Evolutionary conservation across 2,113 vertebrate species (phyloP).

Genomic region (Porphyrio hochstetteri): DNA sequence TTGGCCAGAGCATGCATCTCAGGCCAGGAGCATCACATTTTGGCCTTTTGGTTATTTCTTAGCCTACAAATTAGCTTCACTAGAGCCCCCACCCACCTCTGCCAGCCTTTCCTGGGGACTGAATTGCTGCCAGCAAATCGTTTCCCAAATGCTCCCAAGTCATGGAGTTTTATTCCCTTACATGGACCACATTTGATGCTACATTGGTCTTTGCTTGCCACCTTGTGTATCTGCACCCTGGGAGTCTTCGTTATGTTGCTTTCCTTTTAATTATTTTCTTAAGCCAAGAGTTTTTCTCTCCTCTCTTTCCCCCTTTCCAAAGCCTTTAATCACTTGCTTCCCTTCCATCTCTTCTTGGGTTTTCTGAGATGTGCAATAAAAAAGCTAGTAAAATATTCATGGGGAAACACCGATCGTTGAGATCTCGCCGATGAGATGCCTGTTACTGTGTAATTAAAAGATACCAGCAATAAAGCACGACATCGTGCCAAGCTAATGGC

Average conservation of each 20-base stretch:
- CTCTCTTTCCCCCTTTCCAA: not conserved
- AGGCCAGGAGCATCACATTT: not conserved
- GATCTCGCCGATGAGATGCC: fast-evolving
- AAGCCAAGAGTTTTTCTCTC: not conserved
- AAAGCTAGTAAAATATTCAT: not conserved
- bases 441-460: not conserved
- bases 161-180: not conserved
- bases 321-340: not conserved
- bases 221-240: not conserved
- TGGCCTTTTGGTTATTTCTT: not conserved
- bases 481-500: slow-evolving; percentile 24
- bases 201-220: not conserved
- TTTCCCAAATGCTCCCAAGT: not conserved
- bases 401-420: not conserved
- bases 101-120: not conserved
- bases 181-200: fast-evolving
- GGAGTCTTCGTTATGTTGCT: not conserved
- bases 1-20: not conserved
- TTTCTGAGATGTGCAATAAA: not conserved
- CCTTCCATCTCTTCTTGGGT: not conserved
- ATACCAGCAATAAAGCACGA: not conserved
- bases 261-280: not conserved
- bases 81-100: not conserved
- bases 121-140: not conserved
- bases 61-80: fast-evolving